Evolutionary conservation across 1,140 invertebrate species (phyloP), one percentile per base, ranked within the genome.

Genomic region (Dufourea novaeangliae): DNA sequence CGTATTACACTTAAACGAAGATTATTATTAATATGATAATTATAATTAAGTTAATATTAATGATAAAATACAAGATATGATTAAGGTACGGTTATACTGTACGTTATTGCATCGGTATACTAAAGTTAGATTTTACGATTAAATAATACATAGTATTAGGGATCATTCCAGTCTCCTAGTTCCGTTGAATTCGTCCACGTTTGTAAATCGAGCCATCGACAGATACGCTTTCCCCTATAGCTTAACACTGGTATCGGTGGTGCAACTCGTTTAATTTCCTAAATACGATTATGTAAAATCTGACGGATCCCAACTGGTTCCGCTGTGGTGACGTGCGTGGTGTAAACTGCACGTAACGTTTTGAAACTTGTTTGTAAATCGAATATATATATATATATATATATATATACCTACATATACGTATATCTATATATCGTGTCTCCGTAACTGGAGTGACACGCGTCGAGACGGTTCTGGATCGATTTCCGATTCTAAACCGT

Each of bases 251-350:
- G 14, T 4, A n/a, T 59, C 10, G 66, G 44, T 64, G 39, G 1
- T 67, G 52, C 41, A 25, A 68, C 32, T 68, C 41, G 7, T n/a
- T 52, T n/a, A 70, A 61, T 69, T 61, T 77, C 17, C 61, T 44
- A 73, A 78, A 74, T 78, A 52, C 27, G 25, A 70, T 82, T 84
- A 70, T 72, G 59, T 79, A 79, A 79, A 62, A 44, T 50, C 12
- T 27, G 41, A 20, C 59, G 34, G 27, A 56, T 82, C 17, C 41
- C 27, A 17, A 68, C 29, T 67, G 63, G 73, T 75, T 75, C 32
- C 52, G 29, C 29, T 32, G 11, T 57, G n/a, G 37, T 17, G 32
- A 10, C 25, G 62, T 14, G 20, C 3, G 50, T 54, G 71, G 34
- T 73, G 22, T 37, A 74, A 63, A 72, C 32, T 29, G 5, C 11